Evolutionary conservation across 1,140 invertebrate genomes (phyloP).

Genomic region (Papilio glaucus): DNA sequence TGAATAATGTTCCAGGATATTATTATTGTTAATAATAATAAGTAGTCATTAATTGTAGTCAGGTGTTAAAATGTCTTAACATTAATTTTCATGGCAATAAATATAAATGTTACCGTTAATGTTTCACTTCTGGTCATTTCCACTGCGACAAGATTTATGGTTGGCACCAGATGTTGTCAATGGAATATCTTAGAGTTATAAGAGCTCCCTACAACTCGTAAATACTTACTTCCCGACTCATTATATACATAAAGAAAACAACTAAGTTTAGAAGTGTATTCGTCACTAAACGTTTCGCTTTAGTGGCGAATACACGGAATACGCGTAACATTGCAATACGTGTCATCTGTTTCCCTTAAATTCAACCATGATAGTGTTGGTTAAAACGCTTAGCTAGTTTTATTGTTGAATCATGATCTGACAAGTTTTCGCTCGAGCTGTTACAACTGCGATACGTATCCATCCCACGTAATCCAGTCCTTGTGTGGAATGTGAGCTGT

Average conservation of each 20-base stretch:
- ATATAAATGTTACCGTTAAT: constrained; percentile 21
- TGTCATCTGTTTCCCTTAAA: too few species aligned
- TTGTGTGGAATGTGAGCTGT: constrained; percentile 34
- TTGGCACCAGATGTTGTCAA: constrained; percentile 9
- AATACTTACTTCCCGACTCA: neutral
- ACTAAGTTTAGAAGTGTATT: neutral
- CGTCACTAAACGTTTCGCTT: too few species aligned
- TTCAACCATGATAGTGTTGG: neutral
- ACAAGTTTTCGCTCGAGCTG: constrained; percentile 18
- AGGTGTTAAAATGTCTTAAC: constrained; percentile 2
- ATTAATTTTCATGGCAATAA: neutral
- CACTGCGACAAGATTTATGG: constrained; percentile 9
- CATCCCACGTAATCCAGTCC: constrained; percentile 34
- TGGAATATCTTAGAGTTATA: constrained; percentile 14
- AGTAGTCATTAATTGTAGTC: neutral
- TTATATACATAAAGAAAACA: neutral
- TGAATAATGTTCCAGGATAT: too few species aligned
- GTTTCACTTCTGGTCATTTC: constrained; percentile 16
- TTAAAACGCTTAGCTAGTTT: neutral
- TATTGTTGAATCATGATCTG: constrained; percentile 20
- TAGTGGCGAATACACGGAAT: too few species aligned
- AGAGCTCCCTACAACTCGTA: neutral
- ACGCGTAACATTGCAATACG: too few species aligned
- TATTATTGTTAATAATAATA: too few species aligned
- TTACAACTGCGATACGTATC: constrained; percentile 22